Percentiles rank a stretch among this genome's conserved stretches.
phyloP scores from a whole-genome alignment of 2,113 vertebrate species.

The Ctenomys sociabilis region DNA sequence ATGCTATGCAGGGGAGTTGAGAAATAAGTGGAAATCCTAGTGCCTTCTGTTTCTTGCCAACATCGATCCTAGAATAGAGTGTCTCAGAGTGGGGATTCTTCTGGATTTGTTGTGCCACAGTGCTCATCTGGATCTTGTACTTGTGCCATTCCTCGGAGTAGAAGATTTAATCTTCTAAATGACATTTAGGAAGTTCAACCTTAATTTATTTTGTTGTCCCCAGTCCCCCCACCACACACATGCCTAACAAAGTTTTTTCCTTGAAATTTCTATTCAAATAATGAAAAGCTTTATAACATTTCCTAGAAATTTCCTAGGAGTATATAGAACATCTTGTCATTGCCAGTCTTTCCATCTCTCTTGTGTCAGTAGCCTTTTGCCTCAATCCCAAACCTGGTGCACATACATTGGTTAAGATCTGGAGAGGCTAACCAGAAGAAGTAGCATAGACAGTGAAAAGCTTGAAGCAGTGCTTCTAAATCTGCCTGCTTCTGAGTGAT shows the following conservation, averaged over 20 bases:
- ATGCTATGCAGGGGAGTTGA: neutral
- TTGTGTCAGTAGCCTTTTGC: neutral
- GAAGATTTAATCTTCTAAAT: conserved; percentile 30
- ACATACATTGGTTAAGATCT: neutral
- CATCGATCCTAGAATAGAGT: neutral
- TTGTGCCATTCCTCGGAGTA: neutral
- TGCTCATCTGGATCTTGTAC: neutral
- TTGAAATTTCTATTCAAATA: conserved; percentile 14
- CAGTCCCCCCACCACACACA: neutral
- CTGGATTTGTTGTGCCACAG: neutral
- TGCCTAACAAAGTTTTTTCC: neutral
- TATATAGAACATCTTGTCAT: conserved; percentile 16
- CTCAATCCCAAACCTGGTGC: neutral
- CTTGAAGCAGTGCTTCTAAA: neutral
- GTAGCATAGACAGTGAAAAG: neutral
- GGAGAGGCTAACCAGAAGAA: neutral
- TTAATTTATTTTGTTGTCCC: neutral
- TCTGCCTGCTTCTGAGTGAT: neutral
- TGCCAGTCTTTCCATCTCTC: neutral
- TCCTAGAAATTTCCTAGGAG: neutral
- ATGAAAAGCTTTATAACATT: conserved; percentile 10
- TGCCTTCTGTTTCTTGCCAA: neutral
- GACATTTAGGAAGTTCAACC: neutral
- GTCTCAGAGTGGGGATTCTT: neutral
- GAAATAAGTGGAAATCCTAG: neutral